Evolutionary conservation across 2,797 vertebrate species (phyloP).

Genomic region (Amphiprion clarkii): DNA sequence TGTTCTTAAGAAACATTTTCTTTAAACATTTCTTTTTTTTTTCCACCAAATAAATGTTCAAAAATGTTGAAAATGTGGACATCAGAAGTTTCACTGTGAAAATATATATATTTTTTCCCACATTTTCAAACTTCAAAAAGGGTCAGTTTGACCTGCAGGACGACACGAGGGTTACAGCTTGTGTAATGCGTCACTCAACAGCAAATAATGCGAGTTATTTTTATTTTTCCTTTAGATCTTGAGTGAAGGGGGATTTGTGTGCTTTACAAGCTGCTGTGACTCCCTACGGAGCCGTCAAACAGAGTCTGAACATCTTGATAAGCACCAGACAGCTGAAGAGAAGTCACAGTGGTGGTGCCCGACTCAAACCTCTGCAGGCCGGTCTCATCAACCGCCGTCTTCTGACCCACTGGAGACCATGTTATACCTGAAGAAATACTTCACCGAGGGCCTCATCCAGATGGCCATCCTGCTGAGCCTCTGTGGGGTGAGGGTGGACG

Average conservation of each 20-base stretch:
- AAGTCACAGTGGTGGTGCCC: slow-evolving; percentile 7
- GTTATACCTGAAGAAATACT: slow-evolving; percentile 93
- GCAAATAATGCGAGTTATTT: background rate
- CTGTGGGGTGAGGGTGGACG: slow-evolving; percentile 90
- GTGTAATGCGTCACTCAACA: too few species aligned
- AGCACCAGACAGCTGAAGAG: background rate
- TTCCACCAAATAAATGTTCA: too few species aligned
- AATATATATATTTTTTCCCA: too few species aligned
- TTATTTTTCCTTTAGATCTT: background rate
- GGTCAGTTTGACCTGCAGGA: too few species aligned
- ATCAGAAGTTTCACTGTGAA: too few species aligned
- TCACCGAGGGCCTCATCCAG: slow-evolving; percentile 95
- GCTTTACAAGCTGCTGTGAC: background rate
- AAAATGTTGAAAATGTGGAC: too few species aligned
- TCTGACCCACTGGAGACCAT: slow-evolving; percentile 35
- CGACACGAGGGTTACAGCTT: too few species aligned
- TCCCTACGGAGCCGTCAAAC: background rate
- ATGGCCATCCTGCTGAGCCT: slow-evolving; percentile 95
- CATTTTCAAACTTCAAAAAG: too few species aligned
- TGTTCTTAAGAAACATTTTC: too few species aligned
- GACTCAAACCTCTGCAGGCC: background rate
- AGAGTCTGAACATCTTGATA: background rate
- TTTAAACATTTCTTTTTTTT: too few species aligned
- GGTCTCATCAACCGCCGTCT: background rate
- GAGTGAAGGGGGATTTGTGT: background rate